Evolutionary conservation across 2,113 vertebrate species (phyloP), one percentile per base, ranked within the genome.

Genomic region (Galemys pyrenaicus): DNA sequence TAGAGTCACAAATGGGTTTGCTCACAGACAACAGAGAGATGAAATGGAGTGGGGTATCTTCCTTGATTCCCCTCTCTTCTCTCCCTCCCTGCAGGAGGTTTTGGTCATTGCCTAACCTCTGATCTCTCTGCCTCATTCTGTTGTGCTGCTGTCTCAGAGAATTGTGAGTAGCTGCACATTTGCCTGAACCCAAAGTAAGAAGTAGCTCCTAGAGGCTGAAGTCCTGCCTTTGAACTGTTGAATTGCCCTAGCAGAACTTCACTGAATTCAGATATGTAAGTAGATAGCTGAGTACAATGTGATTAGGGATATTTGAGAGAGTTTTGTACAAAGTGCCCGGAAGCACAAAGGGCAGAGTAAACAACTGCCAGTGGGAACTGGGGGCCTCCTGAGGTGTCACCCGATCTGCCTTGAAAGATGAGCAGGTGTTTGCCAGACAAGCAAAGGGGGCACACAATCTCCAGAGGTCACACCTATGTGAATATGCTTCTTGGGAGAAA

Each of bases 391-490:
- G 19, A 41, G 75, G 64, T 87, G 93, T 49, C 97, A 97, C 5
- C 19, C 1, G 89, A 97, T 71, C 92, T 35, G 20, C 19, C 77
- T 51, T 86, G 95, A 92, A 97, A 97, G 75, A 87, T 7, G 96
- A 97, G 96, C 91, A 84, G 84, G 93, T 94, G 89, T 90, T 95
- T 87, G 87, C 92, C 92, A 91, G 87, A 93, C 92, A 92, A 82
- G 68, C 62, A 30, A 78, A 44, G 82, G 32, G n/a, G 12, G 24
- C 30, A 24, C 41, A 20, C 80, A 80, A 19, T 84, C 92, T 96
- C 70, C 92, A 78, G 70, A 81, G 93, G 94, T 94, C 91, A 93
- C 16, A 41, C 35, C 41, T 62, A 3, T 0, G 0, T 28, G 37
- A 80, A 8, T 30, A 16, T 20, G 41, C 44, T 78, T 51, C 74